Conservation (phyloP, 2,797 vertebrate genomes). For the Galaxias olidus region DNA sequence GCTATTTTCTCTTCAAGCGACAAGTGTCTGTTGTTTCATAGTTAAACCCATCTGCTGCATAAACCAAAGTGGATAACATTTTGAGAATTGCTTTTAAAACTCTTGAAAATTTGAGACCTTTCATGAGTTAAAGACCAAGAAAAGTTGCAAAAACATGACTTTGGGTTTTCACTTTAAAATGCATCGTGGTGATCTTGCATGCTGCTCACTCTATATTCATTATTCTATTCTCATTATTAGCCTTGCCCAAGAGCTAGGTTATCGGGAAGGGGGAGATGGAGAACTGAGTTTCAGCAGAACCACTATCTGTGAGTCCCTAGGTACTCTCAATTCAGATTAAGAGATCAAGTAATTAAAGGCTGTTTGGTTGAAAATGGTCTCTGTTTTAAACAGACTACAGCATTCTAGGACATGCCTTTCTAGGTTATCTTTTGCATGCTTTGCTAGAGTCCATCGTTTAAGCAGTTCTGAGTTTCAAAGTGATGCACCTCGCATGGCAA, state of each 20-base stretch:
- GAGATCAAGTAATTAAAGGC: conserved; percentile 68
- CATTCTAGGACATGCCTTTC: conserved; percentile 17
- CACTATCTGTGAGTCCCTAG: conserved; percentile 37
- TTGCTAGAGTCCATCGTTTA: conserved; percentile 23
- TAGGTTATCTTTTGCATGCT: conserved; percentile 15
- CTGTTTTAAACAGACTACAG: conserved; percentile 58
- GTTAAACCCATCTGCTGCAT: too few species aligned
- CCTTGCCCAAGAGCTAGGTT: conserved; percentile 21
- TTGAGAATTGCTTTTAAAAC: too few species aligned
- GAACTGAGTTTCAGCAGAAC: conserved; percentile 58
- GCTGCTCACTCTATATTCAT: conserved; percentile 13
- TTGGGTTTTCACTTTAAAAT: too few species aligned
- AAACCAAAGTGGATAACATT: too few species aligned
- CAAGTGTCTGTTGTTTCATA: conserved; percentile 9
- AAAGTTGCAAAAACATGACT: too few species aligned
- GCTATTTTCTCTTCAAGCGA: conserved; percentile 28
- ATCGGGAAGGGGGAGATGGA: conserved; percentile 18
- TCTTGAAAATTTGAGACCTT: too few species aligned
- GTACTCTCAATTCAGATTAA: conserved; percentile 61
- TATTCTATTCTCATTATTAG: conserved; percentile 28
- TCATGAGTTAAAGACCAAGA: too few species aligned
- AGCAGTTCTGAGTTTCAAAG: conserved; percentile 29
- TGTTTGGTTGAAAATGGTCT: conserved; percentile 55
- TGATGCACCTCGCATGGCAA: conserved; percentile 20
- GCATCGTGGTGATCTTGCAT: too few species aligned